Base-by-base conservation (phyloP, 2,797 vertebrate species). In the Eulemur mongoz region DNA sequence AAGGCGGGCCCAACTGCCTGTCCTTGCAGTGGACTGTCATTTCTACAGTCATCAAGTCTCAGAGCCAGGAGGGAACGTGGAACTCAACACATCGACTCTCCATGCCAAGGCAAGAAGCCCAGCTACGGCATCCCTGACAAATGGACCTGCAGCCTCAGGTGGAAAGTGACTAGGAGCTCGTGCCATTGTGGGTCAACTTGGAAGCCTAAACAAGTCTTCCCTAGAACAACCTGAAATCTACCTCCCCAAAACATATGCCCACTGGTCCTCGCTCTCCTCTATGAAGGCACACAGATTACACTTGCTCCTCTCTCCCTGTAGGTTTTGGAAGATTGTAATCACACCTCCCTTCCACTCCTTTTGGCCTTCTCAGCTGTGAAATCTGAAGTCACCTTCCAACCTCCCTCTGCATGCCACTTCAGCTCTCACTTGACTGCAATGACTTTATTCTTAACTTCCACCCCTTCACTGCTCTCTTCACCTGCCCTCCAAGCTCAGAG, bases 281-380 rank as follows among this genome's bases (percentile, higher is more conserved):
- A 1, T 3, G 92, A 80, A 94, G 35, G 22, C 38, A 50, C 48
- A 27, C 14, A 69, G 61, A 59, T 63, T 13, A 17, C 5, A 11
- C 6, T 2, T 8, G 25, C 2, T 89, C 45, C 48, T 92, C 48
- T 81, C 15, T 63, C 43, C 61, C 25, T 7, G 10, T 2, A 0
- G n/a, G 32, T 54, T 69, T 63, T 50, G 48, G 82, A 85, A 79
- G 35, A 80, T 17, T 12, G 13, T 81, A 17, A 79, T 40, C 87
- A 48, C 23, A 50, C 22, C 18, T 43, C 32, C 35, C 75, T 67
- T 65, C 61, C 22, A 27, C n/a, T 11, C 15, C 22, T 27, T 23
- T 32, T 35, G 48, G 40, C 52, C 43, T 95, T 88, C 78, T 86
- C 50, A 54, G 18, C 63, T 22, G 54, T 65, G 38, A 95, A 90